phyloP scores from a whole-genome alignment of 2,797 vertebrate species.

The Peromyscus eremicus region DNA sequence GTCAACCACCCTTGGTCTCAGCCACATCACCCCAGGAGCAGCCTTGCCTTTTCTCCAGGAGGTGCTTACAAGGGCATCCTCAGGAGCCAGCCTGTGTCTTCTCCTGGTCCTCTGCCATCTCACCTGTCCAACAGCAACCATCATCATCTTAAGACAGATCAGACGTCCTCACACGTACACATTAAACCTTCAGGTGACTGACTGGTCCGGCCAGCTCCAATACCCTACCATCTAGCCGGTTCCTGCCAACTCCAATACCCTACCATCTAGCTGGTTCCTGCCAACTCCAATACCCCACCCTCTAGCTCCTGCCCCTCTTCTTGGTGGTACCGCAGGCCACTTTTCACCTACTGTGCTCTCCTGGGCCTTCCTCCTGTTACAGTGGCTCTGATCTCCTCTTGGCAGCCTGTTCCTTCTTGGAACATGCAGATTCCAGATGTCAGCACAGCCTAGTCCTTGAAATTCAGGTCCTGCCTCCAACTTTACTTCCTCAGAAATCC shows the following conservation, averaged over 20 bases:
- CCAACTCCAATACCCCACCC: background rate
- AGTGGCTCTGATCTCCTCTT: background rate
- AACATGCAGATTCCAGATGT: background rate
- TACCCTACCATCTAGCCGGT: background rate
- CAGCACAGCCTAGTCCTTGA: background rate
- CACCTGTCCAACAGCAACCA: rapidly evolving
- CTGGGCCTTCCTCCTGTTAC: background rate
- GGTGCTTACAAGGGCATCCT: background rate
- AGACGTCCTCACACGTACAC: background rate
- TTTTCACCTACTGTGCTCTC: rapidly evolving
- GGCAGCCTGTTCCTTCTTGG: background rate
- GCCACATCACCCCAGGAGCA: background rate
- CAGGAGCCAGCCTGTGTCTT: background rate
- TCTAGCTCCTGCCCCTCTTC: background rate
- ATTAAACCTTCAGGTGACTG: background rate
- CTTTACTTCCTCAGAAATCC: background rate
- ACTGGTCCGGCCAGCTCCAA: background rate
- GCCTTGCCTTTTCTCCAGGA: background rate
- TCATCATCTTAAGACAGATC: background rate
- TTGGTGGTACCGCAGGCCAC: background rate
- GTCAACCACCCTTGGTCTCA: background rate
- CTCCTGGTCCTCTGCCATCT: background rate
- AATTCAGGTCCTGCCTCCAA: background rate
- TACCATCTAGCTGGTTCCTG: background rate
- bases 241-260: background rate